Evolutionary conservation across 2,888 invertebrate genomes (phyloP), one percentile per base, ranked within the genome.

Genomic region (Alloplasta piceator): DNA sequence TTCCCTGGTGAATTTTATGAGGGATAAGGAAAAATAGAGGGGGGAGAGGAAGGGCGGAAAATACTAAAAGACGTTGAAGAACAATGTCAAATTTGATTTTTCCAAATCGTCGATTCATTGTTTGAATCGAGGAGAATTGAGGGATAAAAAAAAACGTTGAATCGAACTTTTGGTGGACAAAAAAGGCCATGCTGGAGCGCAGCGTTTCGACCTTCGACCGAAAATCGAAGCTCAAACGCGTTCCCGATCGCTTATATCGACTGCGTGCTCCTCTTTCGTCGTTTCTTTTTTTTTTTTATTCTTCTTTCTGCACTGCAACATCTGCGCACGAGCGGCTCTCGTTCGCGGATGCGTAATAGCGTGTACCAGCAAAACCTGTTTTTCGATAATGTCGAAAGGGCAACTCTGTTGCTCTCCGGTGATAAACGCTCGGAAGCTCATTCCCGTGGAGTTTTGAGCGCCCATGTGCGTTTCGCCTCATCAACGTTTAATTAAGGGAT

Each of bases 351-450:
- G 77, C 77, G 80, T 73, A 61, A 73, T 66, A 58, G 48, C 46
- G 46, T 70, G 78, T 73, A 76, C 63, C 76, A 78, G 80, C 80
- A 82, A 86, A 87, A 87, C 87, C 87, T 87, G 87, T 87, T 87
- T 84, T 87, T 86, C 83, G 85, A 86, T 86, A 86, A 85, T 87
- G 85, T 85, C 84, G 83, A 79, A 85, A 86, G 85, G 85, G 82
- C 76, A 80, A 80, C 73, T 60, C 70, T 68, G 81, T 81, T 76
- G 75, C 81, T 48, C 73, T 77, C 74, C 14, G 52, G 61, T 66
- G 73, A 76, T 72, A 80, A 26, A 78, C 68, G 74, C 46, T 60
- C 63, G 48, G 36, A 72, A 41, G 10, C n/a, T 6, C 14, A 56
- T 58, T 64, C 74, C 50, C 26, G 26, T 26, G 26, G 26, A 26